These are phyloP conservation scores for Thamnophis elegans DNA, from an alignment of 2,797 vertebrate species.

Conservation along the genomic window DNA sequence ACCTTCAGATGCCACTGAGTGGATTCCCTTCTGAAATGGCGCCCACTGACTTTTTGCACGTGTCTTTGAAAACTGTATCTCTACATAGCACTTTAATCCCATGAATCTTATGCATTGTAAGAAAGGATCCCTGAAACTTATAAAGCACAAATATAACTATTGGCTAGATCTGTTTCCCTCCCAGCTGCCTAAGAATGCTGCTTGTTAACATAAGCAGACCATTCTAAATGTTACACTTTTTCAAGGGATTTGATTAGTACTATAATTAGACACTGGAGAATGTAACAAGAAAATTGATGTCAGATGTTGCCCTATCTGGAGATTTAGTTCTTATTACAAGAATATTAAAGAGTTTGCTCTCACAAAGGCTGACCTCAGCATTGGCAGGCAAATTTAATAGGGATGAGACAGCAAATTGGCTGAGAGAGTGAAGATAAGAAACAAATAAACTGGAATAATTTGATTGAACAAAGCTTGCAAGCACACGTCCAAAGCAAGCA, in stretches of 20 bases:
- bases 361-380: neutral
- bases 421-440: neutral
- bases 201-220: neutral
- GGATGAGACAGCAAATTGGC: neutral
- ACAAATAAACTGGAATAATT: neutral
- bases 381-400: neutral
- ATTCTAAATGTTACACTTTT: constrained; percentile 23
- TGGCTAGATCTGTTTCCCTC: neutral
- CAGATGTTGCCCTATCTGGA: neutral
- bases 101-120: too few species aligned
- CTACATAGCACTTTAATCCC: too few species aligned
- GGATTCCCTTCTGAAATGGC: neutral
- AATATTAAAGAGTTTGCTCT: constrained; percentile 25
- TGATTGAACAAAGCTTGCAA: neutral
- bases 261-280: constrained; percentile 24
- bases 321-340: neutral
- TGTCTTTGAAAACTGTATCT: neutral
- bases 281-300: constrained; percentile 8
- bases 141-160: neutral
- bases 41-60: neutral
- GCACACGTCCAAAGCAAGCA: neutral
- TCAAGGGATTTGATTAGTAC: neutral
- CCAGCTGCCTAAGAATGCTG: neutral
- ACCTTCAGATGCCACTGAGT: neutral
- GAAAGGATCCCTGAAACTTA: too few species aligned